phyloP scores from a whole-genome alignment of 2,113 vertebrate genomes.

The Prietella phreatophila region DNA sequence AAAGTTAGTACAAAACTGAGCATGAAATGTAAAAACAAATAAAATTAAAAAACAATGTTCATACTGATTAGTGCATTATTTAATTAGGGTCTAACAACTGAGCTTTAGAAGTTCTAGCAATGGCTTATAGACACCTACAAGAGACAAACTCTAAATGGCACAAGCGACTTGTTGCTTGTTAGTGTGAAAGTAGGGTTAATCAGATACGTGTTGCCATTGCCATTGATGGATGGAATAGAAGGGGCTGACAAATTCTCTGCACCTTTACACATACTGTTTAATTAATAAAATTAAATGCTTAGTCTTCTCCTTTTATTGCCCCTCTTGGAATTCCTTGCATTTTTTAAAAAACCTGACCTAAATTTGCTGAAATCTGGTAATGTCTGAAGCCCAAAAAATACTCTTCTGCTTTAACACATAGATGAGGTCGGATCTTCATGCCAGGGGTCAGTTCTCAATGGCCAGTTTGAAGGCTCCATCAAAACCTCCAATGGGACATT shows the following conservation, averaged over 20 bases:
- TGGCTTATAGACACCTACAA: too few relatives aligned
- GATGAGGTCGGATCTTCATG: constrained; percentile 73
- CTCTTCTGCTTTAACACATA: constrained; percentile 46
- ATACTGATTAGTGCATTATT: neutral
- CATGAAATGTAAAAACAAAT: neutral
- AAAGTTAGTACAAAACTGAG: neutral
- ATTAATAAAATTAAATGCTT: neutral
- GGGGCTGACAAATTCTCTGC: neutral
- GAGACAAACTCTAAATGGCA: neutral
- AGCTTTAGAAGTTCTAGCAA: neutral
- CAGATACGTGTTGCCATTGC: neutral
- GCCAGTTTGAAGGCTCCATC: constrained; percentile 79
- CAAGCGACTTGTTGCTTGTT: neutral
- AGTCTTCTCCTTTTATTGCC: neutral
- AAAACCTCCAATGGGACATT: constrained; percentile 72
- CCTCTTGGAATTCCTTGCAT: too few relatives aligned
- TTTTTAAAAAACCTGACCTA: neutral
- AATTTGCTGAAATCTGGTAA: neutral
- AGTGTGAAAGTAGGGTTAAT: neutral
- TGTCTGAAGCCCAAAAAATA: neutral
- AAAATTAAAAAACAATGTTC: too few relatives aligned
- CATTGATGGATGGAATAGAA: neutral
- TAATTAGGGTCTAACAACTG: neutral
- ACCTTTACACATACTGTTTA: neutral
- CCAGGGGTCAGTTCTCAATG: constrained; percentile 73